Evolutionary conservation across 2,888 invertebrate genomes (phyloP), one percentile per base, ranked within the genome.

Genomic region (Emmelina monodactyla): DNA sequence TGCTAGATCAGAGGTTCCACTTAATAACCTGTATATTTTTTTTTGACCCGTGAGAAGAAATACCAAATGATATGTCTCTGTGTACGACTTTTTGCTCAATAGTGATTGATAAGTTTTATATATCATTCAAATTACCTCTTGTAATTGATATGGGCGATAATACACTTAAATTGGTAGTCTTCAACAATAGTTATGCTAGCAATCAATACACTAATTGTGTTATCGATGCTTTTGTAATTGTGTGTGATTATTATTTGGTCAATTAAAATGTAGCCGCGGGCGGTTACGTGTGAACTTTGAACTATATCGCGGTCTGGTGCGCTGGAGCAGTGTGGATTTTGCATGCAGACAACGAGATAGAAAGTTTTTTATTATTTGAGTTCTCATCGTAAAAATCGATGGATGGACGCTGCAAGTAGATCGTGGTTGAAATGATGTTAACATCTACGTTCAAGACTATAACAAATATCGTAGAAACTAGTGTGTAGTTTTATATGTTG

Each of bases 31-130:
- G 51, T 59, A 64, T 58, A 58, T 56, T 62, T 66, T 68, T 75
- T 75, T 76, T 76, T 62, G 66, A 60, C 57, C 60, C 75, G 78
- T 76, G 78, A 76, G 78, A 78, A 75, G 62, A 58, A 47, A 47
- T 47, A 51, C 56, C 9, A 64, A 69, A 73, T 73, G 60, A 71
- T 72, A 70, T 69, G 64, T 75, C 66, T 73, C 53, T 71, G 54
- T 48, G n/a, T 49, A 45, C 43, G 46, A 46, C 50, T 56, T 65
- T 71, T 69, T 62, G 61, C 61, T 57, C 55, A 61, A 63, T 55
- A 53, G 53, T 45, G 5, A 19, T 19, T 55, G 60, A 56, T 64
- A 52, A 49, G 47, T 53, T 53, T 51, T 52, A 57, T 58, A 54
- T 53, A 45, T 48, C 52, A 60, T 61, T 57, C 51, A 55, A 40